These are phyloP conservation scores for Gari tellinella DNA, from an alignment of 2,888 invertebrate genomes.

Conservation along the genomic window DNA sequence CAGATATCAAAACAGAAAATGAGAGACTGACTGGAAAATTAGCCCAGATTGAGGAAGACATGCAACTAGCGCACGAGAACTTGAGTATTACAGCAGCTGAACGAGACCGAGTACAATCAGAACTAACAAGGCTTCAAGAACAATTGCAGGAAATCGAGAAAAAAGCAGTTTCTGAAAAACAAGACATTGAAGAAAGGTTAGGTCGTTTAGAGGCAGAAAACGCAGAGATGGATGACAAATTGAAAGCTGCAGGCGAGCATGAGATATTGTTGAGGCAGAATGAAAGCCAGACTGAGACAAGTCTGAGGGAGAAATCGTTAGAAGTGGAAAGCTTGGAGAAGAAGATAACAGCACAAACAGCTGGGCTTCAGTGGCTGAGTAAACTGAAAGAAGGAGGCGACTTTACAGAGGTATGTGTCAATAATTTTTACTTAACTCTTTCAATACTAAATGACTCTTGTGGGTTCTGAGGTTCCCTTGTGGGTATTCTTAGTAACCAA, in stretches of 20 bases:
- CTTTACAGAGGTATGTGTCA: constrained; percentile 38
- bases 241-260: constrained; percentile 9
- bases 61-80: constrained; percentile 43
- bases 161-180: constrained; percentile 3
- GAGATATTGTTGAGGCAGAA: constrained; percentile 33
- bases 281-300: constrained; percentile 30
- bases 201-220: constrained; percentile 45
- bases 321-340: constrained; percentile 30
- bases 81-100: constrained; percentile 36
- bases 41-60: constrained; percentile 38
- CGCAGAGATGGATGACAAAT: constrained; percentile 45
- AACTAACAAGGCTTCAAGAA: constrained; percentile 22
- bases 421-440: not conserved
- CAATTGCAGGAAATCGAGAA: constrained; percentile 22
- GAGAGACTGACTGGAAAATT: constrained; percentile 38
- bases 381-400: constrained; percentile 23
- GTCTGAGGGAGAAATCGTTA: constrained; percentile 29
- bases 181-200: constrained; percentile 14
- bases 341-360: constrained; percentile 34
- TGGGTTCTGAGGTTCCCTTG: no score
- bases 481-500: no score
- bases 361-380: constrained; percentile 52
- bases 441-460: no score
- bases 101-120: constrained; percentile 19
- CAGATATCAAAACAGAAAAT: constrained; percentile 33